These are phyloP conservation scores for Chlorops oryzae DNA, from an alignment of 1,140 invertebrate species.

Conservation along the genomic window DNA sequence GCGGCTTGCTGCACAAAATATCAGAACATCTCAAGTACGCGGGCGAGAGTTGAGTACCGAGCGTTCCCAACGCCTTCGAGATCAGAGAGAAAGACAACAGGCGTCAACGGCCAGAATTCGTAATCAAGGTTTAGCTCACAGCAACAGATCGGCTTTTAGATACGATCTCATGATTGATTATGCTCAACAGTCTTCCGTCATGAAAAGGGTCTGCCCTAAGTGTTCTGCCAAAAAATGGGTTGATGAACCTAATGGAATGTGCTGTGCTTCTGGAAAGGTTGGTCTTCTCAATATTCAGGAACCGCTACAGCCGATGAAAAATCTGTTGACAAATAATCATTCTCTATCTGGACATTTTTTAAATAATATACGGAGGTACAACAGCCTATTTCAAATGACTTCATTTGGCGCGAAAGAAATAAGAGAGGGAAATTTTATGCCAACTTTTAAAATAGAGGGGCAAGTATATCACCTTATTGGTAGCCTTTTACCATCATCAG, in stretches of 20 bases:
- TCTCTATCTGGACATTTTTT: slow-evolving; percentile 22
- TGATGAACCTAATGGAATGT: slow-evolving; percentile 29
- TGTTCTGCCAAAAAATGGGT: slow-evolving; percentile 30
- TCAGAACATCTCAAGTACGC: neutral
- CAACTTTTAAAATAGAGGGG: too few species aligned
- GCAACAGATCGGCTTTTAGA: slow-evolving; percentile 11
- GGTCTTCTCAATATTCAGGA: slow-evolving; percentile 17
- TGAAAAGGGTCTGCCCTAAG: slow-evolving; percentile 27
- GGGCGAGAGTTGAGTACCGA: slow-evolving; percentile 1
- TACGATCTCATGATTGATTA: slow-evolving; percentile 28
- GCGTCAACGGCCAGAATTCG: slow-evolving; percentile 21
- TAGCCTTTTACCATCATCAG: slow-evolving; percentile 19
- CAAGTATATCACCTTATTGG: slow-evolving; percentile 17
- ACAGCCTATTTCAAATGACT: too few species aligned
- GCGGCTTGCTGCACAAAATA: neutral
- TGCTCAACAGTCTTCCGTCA: slow-evolving; percentile 22
- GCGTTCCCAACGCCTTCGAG: slow-evolving; percentile 21
- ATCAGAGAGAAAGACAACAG: slow-evolving; percentile 25
- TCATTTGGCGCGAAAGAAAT: too few species aligned
- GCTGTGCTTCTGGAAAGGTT: slow-evolving; percentile 24
- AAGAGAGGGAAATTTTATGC: too few species aligned
- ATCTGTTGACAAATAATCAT: slow-evolving; percentile 19
- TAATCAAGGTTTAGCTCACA: slow-evolving; percentile 3
- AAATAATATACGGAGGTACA: slow-evolving; percentile 22
- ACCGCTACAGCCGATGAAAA: slow-evolving; percentile 1